These are phyloP conservation scores for Oncorhynchus clarkii DNA, from an alignment of 2,113 vertebrate species.

Conservation along the genomic window DNA sequence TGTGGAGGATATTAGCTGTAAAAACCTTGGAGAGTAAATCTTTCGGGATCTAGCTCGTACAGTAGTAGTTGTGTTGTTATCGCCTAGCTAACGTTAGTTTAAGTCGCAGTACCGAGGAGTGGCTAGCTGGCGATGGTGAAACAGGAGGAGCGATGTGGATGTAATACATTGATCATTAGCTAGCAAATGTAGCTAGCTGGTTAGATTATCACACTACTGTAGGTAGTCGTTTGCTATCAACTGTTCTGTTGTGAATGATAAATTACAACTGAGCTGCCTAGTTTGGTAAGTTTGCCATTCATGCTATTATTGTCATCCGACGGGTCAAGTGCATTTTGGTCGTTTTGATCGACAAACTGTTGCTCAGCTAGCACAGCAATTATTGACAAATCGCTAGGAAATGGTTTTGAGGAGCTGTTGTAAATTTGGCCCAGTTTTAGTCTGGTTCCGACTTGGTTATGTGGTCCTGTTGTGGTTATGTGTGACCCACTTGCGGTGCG, in stretches of 20 bases:
- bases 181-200: too few relatives aligned
- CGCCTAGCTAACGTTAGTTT: too few relatives aligned
- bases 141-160: not conserved
- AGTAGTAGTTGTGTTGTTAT: not conserved
- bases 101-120: not conserved
- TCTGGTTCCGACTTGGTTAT: constrained; percentile 28
- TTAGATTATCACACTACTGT: too few relatives aligned
- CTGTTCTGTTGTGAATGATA: too few relatives aligned
- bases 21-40: not conserved
- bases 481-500: constrained; percentile 43
- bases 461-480: constrained; percentile 44
- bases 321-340: too few relatives aligned
- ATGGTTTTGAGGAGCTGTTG: constrained; percentile 61
- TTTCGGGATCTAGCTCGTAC: not conserved
- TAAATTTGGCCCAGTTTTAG: constrained; percentile 47
- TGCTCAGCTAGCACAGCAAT: too few relatives aligned
- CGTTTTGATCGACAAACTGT: too few relatives aligned
- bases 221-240: too few relatives aligned
- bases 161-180: not conserved
- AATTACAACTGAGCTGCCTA: too few relatives aligned
- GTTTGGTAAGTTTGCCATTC: too few relatives aligned
- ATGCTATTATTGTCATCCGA: too few relatives aligned
- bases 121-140: not conserved
- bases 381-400: not conserved
- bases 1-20: not conserved